Percentiles rank a stretch among this genome's conserved stretches.
phyloP scores from a whole-genome alignment of 2,797 vertebrate genomes.

The Threskiornis aethiopicus region DNA sequence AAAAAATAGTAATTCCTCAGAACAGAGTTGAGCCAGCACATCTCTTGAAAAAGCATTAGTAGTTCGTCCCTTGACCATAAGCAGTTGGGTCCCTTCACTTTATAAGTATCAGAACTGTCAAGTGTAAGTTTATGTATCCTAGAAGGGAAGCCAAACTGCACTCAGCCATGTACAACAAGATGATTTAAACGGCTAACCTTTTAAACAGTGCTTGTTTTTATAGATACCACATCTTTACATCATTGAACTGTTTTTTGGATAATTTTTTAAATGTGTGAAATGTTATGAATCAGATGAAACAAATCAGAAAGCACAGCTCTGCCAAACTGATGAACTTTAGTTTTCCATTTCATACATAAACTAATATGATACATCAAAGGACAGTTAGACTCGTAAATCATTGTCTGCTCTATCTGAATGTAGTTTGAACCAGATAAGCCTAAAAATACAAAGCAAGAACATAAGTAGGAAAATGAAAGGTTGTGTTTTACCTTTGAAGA shows the following conservation, averaged over 20 bases:
- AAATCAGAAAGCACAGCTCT: constrained; percentile 29
- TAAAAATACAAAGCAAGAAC: not conserved
- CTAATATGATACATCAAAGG: not conserved
- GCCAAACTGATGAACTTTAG: not conserved
- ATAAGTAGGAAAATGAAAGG: not conserved
- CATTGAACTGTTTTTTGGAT: not conserved
- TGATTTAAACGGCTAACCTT: constrained; percentile 47
- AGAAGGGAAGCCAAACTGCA: not conserved
- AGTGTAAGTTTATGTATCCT: not conserved
- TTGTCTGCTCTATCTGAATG: not conserved
- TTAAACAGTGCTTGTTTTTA: constrained; percentile 24
- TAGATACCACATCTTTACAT: not conserved
- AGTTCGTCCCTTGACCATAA: not conserved
- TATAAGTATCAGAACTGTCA: not conserved
- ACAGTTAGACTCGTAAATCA: not conserved
- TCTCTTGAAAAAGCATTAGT: not conserved
- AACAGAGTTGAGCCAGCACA: not conserved
- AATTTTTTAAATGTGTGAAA: not conserved
- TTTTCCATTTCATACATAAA: constrained; percentile 45
- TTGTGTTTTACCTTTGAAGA: not conserved
- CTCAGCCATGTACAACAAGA: not conserved
- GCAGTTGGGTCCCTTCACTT: not conserved
- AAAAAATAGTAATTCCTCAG: not conserved
- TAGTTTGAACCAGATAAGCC: not conserved
- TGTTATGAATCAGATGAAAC: constrained; percentile 22